phyloP scores from a whole-genome alignment of 1,140 invertebrate genomes.

The Brachionus rotundiformis region DNA sequence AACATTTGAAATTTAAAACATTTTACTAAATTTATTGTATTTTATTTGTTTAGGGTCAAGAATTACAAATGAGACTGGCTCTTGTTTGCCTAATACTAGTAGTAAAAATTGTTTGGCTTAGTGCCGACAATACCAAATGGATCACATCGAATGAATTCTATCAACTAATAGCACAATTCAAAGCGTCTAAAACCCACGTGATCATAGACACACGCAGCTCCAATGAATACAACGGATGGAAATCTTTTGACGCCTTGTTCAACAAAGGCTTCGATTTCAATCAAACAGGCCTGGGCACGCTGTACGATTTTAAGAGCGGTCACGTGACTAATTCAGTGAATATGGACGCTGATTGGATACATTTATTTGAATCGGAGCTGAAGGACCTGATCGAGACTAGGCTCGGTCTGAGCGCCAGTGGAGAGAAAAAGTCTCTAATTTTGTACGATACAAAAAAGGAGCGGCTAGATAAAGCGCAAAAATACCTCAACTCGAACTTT shows the following conservation, averaged over 20 bases:
- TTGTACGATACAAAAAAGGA: slow-evolving; percentile 26
- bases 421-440: background rate
- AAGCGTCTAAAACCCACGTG: background rate
- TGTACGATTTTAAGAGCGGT: slow-evolving; percentile 46
- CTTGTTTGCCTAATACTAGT: background rate
- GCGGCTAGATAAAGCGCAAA: slow-evolving; percentile 8
- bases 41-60: background rate
- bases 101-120: background rate
- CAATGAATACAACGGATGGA: slow-evolving; percentile 49
- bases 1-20: background rate
- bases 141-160: slow-evolving; percentile 27
- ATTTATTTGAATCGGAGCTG: slow-evolving; percentile 18
- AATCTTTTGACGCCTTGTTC: background rate
- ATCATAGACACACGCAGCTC: slow-evolving; percentile 41
- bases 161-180: background rate
- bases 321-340: slow-evolving; percentile 20
- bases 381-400: background rate
- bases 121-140: slow-evolving; percentile 24
- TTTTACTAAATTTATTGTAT: background rate
- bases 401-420: background rate
- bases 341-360: slow-evolving; percentile 40
- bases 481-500: background rate
- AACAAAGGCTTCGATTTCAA: slow-evolving; percentile 18
- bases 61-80: background rate
- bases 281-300: background rate